phyloP scores from a whole-genome alignment of 1,140 invertebrate species.

The Gerris buenoi region DNA sequence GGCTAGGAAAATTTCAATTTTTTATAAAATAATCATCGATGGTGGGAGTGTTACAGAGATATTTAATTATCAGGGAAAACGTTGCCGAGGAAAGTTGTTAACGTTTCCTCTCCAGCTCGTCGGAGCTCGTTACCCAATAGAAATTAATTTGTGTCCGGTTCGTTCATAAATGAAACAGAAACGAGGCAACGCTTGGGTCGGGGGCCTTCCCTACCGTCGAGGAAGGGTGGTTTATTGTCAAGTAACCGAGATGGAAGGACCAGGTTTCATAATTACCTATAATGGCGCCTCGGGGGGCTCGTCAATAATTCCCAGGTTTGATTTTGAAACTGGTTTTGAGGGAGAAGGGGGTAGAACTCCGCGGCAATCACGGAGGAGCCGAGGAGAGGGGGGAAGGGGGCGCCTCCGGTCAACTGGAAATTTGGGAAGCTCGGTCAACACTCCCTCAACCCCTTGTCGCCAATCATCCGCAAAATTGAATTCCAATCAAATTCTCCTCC shows the following conservation, averaged over 20 bases:
- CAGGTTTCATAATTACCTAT: neutral
- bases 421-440: neutral
- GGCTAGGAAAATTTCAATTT: no score
- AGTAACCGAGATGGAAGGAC: neutral
- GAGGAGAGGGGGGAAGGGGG: no score
- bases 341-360: neutral
- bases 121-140: neutral
- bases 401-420: neutral
- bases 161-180: neutral
- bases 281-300: neutral
- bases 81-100: neutral
- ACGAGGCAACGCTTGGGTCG: no score
- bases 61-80: neutral
- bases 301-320: neutral
- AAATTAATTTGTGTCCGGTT: neutral
- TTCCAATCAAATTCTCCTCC: neutral
- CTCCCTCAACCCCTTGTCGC: neutral
- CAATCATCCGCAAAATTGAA: neutral
- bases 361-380: no score
- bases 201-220: neutral
- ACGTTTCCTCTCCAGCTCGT: neutral
- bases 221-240: neutral
- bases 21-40: no score
- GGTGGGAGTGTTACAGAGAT: no score
- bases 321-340: neutral